Evolutionary conservation across 2,113 vertebrate species (phyloP), one percentile per base, ranked within the genome.

Genomic region (Camelus dromedarius): DNA sequence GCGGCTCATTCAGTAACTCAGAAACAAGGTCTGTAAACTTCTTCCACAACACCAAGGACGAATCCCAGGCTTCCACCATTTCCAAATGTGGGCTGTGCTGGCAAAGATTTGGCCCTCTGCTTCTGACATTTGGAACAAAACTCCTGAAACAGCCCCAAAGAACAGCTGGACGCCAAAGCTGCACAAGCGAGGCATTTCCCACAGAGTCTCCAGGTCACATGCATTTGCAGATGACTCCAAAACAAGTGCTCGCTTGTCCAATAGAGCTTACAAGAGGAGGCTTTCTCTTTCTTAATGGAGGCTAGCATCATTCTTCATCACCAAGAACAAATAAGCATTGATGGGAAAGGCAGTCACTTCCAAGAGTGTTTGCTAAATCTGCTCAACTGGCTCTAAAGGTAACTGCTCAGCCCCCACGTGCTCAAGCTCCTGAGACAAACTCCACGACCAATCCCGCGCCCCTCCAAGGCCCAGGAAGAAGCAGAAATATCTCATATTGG

Each of bases 231-330:
- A 97, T 97, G 97, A 96, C 96, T 96, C 88, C 35, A 3, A 26
- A 91, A 97, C 96, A 97, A 97, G 97, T 70, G 26, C 89, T 88
- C 91, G 7, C 97, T 97, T 97, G 97, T 97, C 91, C 82, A 48
- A 32, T 5, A 70, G 50, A 5, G 52, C 88, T 96, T 70, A 85
- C 50, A 85, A 92, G 90, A 81, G 93, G 69, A 50, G 20, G 70
- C 84, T 75, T 96, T 87, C 87, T 72, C 83, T 84, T 75, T 72
- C 46, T 92, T 73, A 92, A 84, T 80, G 89, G 84, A 96, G 69
- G 88, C 77, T 64, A 94, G 75, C 92, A 90, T 94, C 91, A 9
- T 77, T 96, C 96, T 93, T 96, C 89, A 92, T 93, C 66, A 84
- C 58, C 66, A 48, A 96, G 89, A 95, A 96, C 98, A 98, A 97